Conservation (phyloP, 2,113 vertebrate species). For the Panthera tigris region DNA sequence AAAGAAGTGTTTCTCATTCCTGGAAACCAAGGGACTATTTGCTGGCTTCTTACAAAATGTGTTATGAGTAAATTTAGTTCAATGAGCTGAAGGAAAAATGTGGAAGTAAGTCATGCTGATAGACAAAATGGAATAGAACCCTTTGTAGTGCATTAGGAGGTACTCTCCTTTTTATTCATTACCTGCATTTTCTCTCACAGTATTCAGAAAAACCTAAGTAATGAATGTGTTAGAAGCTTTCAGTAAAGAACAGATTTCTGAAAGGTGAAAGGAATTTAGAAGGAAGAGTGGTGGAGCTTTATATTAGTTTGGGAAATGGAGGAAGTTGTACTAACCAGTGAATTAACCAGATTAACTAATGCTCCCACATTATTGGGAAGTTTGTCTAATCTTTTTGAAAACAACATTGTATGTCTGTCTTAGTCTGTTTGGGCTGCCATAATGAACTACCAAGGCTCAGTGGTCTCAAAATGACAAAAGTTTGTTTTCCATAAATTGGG, state of each 20-base stretch:
- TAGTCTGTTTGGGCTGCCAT: background rate
- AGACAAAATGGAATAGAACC: conserved; percentile 51
- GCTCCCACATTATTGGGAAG: background rate
- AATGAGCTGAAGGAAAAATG: conserved; percentile 57
- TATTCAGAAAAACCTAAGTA: conserved; percentile 49
- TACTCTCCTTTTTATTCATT: conserved; percentile 42
- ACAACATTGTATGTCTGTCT: background rate
- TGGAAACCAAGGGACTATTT: conserved; percentile 64
- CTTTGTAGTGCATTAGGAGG: conserved; percentile 16
- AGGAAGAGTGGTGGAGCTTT: background rate
- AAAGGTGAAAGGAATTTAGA: background rate
- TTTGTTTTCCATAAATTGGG: background rate
- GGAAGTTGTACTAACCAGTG: background rate
- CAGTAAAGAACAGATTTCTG: conserved; percentile 16
- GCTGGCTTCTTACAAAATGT: conserved; percentile 67
- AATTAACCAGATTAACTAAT: conserved; percentile 23
- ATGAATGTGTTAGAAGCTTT: conserved; percentile 44
- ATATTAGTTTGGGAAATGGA: background rate
- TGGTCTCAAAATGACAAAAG: background rate
- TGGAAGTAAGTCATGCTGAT: conserved; percentile 68
- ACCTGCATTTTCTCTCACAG: conserved; percentile 48
- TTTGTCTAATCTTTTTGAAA: background rate
- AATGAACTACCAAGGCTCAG: background rate
- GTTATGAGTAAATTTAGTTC: conserved; percentile 71
- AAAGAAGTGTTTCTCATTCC: conserved; percentile 66